These are phyloP conservation scores for Gonatopus flavifemur DNA, from an alignment of 1,140 invertebrate genomes.

Conservation along the genomic window DNA sequence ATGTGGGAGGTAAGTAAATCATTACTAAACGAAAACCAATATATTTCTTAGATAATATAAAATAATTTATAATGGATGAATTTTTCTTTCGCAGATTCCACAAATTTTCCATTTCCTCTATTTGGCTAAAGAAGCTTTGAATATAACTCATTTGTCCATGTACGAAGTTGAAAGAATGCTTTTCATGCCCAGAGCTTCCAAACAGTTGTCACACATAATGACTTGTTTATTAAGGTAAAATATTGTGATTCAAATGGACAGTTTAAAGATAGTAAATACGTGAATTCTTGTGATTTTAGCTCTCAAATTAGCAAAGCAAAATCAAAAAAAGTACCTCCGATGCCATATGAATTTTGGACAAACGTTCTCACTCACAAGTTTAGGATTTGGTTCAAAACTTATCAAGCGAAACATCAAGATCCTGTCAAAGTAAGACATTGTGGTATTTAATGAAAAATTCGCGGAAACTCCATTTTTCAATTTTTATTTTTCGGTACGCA, in stretches of 20 bases:
- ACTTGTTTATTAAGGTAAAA: slow-evolving; percentile 60
- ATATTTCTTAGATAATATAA: neutral
- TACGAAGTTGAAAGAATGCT: slow-evolving; percentile 67
- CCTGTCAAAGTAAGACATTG: slow-evolving; percentile 50
- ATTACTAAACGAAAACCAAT: neutral
- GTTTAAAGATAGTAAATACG: neutral
- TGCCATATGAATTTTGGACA: slow-evolving; percentile 66
- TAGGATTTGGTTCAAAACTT: slow-evolving; percentile 61
- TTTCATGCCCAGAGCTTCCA: slow-evolving; percentile 62
- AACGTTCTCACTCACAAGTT: slow-evolving; percentile 58
- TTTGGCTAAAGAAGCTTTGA: slow-evolving; percentile 56
- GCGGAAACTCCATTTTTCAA: too few species aligned
- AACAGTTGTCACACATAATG: slow-evolving; percentile 62
- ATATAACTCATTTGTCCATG: slow-evolving; percentile 59
- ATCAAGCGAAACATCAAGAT: slow-evolving; percentile 54
- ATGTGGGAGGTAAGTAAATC: slow-evolving; percentile 49
- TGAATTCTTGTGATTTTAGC: slow-evolving; percentile 32
- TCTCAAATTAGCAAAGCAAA: slow-evolving; percentile 43
- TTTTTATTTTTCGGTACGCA: too few species aligned
- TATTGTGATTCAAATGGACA: neutral
- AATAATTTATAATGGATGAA: too few species aligned
- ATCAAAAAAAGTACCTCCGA: slow-evolving; percentile 55
- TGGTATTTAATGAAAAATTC: neutral
- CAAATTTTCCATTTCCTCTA: slow-evolving; percentile 65
- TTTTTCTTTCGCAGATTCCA: slow-evolving; percentile 41